Evolutionary conservation across 2,113 vertebrate genomes (phyloP), one percentile per base, ranked within the genome.

Genomic region (Baryphthengus martii): DNA sequence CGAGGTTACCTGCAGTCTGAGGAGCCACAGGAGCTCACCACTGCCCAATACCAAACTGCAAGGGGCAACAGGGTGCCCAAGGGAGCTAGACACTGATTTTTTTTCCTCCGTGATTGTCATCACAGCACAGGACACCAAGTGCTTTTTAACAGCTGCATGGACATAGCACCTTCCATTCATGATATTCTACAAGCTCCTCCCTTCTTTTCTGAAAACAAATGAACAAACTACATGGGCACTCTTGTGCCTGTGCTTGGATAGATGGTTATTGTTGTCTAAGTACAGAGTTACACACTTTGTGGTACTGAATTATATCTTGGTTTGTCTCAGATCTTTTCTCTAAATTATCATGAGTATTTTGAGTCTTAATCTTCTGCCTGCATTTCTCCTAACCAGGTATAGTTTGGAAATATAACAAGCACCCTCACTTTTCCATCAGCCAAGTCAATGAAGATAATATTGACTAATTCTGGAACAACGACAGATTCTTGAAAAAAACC

Each of bases 401-500:
- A 35, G 39, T 76, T 70, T 84, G 21, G 49, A 84, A 84, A 84
- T 62, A n/a, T 49, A 85, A 66, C 59, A 88, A 81, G 9, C 24
- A 59, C 9, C 14, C 8, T 3, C 26, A 20, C 3, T 85, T 88
- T 79, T 82, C 18, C 18, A 40, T 89, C 56, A 84, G 35, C n/a
- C 14, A 79, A 93, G 18, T 47, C 31, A 91, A 23, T 91, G 71
- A 94, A 82, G 66, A 88, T 96, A 94, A 91, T 85, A 93, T 63
- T 70, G 88, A 76, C 66, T 93, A 88, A 94, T 88, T 97, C 78
- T 68, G 67, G 58, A 93, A 85, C 23, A 85, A 52, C 78, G n/a
- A 81, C 50, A 88, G 11, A 83, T 88, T 85, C 49, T n/a, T 76
- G 62, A 28, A 87, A 77, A 40, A 45, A 62, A 4, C 7, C 11